Evolutionary conservation across 2,113 vertebrate species (phyloP).

Genomic region (Psephotus haematonotus): DNA sequence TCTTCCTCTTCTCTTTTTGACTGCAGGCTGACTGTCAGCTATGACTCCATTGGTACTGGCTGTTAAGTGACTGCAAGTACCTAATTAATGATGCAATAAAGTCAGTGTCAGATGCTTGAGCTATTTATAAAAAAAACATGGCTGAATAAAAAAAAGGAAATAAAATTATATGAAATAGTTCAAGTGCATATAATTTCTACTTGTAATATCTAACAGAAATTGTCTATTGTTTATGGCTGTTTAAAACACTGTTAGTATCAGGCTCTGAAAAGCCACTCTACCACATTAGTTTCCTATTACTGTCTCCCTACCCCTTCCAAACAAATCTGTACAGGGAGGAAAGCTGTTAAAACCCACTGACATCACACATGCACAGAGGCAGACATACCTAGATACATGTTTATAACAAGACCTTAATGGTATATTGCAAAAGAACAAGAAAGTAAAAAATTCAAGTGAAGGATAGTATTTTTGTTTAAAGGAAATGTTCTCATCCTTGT

Average conservation of each 20-base stretch:
- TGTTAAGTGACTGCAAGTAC: constrained; percentile 80
- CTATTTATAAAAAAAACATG: background rate
- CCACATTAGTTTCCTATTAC: background rate
- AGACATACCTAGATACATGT: background rate
- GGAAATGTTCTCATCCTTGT: background rate
- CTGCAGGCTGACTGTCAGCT: constrained; percentile 84
- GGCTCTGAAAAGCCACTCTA: background rate
- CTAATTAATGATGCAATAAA: constrained; percentile 63
- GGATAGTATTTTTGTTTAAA: background rate
- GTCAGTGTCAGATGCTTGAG: background rate
- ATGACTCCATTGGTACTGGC: constrained; percentile 84
- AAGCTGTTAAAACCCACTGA: background rate
- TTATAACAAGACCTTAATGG: background rate
- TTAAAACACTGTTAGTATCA: background rate
- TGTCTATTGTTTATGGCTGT: background rate
- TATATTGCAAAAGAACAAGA: background rate
- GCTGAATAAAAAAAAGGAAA: background rate
- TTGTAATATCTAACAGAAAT: background rate
- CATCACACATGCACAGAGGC: background rate
- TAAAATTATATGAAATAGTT: background rate
- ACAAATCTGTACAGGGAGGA: background rate
- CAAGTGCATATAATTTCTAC: background rate
- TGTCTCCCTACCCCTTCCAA: background rate
- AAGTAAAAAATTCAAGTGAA: background rate
- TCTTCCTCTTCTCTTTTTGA: constrained; percentile 91